Base-by-base conservation (phyloP, 2,113 vertebrate genomes). In the Triplophysa rosa region DNA sequence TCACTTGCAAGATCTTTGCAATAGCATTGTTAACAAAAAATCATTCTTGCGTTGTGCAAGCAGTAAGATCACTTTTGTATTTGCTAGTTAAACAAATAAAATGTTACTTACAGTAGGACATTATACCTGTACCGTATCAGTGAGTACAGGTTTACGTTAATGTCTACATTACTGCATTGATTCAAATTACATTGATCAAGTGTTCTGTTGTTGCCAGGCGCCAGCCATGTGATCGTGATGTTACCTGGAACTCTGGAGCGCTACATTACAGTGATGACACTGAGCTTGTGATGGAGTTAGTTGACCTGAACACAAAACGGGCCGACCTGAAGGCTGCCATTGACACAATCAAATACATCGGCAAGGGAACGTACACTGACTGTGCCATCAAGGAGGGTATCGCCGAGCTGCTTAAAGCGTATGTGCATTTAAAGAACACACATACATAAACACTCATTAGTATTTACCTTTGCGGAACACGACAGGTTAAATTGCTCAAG, bases 341-440 rank as follows among this genome's bases (percentile, higher is more conserved):
- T 26, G 87, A 91, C 0, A 0, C 2, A 0, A 88, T 99, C 82
- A 87, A 84, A 49, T 98, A 96, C 90, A 97, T 99, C 0, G 97
- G 96, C 77, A 98, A 98, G 87, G 98, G 97, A 81, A 99, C 98
- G 1, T 93, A 95, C 87, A 99, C 98, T 0, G 97, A 99, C 93
- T 99, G 98, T 0, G 98, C 97, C 90, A 97, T 99, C 77, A 98
- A 95, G 89, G 86, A 88, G 19, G 98, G 95, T 42, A 92, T 98
- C 0, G 94, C 95, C 78, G 93, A 98, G 86, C 89, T 99, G 84
- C 94, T 97, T 0, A 70, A 94, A 0, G 86, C 93, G 97, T 98
- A 88, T 0, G 66, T 65, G 59, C 47, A 45, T 0, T 37, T 16
- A 17, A 52, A 76, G 49, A 70, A 52, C 42, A 45, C 10, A 8